Conservation (phyloP, 2,113 vertebrate species). For the Prolemur simus region DNA sequence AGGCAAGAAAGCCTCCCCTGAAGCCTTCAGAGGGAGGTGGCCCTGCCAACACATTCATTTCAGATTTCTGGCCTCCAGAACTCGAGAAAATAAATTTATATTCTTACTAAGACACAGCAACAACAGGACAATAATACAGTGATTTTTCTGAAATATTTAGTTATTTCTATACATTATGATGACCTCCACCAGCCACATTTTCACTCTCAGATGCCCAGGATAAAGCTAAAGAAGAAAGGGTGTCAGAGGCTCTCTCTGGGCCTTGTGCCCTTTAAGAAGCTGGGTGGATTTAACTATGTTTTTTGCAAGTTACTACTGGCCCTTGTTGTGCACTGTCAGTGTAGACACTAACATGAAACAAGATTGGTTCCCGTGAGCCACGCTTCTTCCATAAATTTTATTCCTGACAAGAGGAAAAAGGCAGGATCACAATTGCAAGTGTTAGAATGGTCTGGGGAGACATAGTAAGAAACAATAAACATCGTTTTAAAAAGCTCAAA, state of each 20-base stretch:
- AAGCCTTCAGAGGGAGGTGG: not conserved
- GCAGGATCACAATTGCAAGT: conserved; percentile 34
- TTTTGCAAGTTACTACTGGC: conserved; percentile 63
- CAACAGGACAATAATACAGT: not conserved
- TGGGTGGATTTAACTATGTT: conserved; percentile 35
- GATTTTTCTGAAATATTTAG: not conserved
- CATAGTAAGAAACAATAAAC: conserved; percentile 76
- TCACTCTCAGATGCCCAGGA: not conserved
- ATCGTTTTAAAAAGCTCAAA: conserved; percentile 75
- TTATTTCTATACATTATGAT: not conserved
- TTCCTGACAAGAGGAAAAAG: conserved; percentile 75
- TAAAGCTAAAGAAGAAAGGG: not conserved
- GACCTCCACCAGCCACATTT: not conserved
- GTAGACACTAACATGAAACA: conserved; percentile 50
- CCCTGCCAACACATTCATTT: not conserved
- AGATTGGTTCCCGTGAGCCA: conserved; percentile 68
- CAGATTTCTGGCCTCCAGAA: not conserved
- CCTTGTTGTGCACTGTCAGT: conserved; percentile 6
- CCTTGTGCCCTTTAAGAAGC: not conserved
- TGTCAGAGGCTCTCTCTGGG: not conserved
- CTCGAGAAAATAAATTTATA: not conserved
- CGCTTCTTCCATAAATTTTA: conserved; percentile 76
- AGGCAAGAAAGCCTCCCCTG: not conserved
- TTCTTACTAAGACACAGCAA: not conserved
- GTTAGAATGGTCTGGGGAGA: conserved; percentile 72